Percentiles rank a stretch among this genome's conserved stretches.
Evolutionary conservation across 2,888 invertebrate genomes (phyloP).

Genomic region (Rotaria macrura): DNA sequence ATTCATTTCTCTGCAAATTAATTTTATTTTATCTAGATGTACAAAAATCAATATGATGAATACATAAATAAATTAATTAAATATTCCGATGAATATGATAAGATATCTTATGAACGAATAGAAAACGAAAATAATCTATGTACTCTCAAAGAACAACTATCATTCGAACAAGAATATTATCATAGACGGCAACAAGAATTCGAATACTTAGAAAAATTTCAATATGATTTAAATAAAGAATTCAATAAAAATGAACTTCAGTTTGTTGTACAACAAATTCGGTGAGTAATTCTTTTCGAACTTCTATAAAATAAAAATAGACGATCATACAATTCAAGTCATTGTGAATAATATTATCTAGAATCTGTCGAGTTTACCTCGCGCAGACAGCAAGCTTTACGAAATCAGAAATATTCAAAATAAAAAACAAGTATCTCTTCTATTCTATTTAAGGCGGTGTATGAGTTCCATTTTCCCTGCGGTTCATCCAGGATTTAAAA

Average conservation of each 20-base stretch:
- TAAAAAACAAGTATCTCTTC: no score
- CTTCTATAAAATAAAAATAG: no score
- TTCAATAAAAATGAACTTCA: background rate
- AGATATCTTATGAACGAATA: background rate
- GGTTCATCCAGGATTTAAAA: no score
- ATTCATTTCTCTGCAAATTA: no score
- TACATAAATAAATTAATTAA: background rate
- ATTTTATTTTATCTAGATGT: background rate
- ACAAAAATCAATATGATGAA: background rate
- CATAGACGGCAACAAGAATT: background rate
- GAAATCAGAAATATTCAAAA: no score
- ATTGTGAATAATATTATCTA: no score
- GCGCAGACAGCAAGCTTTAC: no score
- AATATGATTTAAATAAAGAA: background rate
- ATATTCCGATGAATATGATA: slow-evolving; percentile 9
- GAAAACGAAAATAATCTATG: background rate
- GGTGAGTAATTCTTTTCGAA: background rate
- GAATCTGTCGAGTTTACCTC: no score
- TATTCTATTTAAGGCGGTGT: no score
- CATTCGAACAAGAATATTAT: background rate
- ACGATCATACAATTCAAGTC: no score
- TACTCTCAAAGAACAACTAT: background rate
- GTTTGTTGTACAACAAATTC: background rate
- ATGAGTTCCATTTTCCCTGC: no score
- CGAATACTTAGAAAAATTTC: slow-evolving; percentile 10